These are phyloP conservation scores for Tiliacea aurago DNA, from an alignment of 2,888 invertebrate species.

Conservation along the genomic window DNA sequence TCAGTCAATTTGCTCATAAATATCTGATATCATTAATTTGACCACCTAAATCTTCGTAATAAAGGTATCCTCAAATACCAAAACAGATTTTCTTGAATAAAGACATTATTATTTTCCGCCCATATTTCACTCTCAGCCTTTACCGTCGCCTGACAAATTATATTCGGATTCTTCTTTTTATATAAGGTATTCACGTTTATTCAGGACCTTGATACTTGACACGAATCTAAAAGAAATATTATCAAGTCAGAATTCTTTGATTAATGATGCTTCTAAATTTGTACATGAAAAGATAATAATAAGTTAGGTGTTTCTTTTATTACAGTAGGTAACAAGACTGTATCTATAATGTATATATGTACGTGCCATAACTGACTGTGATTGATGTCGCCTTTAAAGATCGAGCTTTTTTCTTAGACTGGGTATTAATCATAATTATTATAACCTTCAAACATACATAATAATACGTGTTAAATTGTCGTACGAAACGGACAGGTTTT, in stretches of 20 bases:
- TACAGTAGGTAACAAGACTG: not conserved
- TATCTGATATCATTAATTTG: conserved; percentile 3
- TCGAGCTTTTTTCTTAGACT: not conserved
- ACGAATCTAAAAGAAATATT: conserved; percentile 47
- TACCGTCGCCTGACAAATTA: conserved; percentile 57
- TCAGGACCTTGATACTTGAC: conserved; percentile 49
- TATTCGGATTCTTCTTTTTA: conserved; percentile 45
- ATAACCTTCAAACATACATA: not conserved
- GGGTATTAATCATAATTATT: not conserved
- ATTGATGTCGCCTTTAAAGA: not conserved
- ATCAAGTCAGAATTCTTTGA: conserved; percentile 42
- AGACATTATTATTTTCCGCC: conserved; percentile 34
- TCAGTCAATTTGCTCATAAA: not conserved
- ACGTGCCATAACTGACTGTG: not conserved
- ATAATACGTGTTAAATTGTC: not conserved
- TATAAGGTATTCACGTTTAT: conserved; percentile 30
- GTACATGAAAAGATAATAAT: conserved; percentile 13
- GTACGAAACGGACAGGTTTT: not conserved
- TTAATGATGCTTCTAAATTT: conserved; percentile 32
- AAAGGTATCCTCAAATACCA: conserved; percentile 13
- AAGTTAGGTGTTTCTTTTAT: not conserved
- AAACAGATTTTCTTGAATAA: conserved; percentile 40
- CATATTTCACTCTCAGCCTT: conserved; percentile 50
- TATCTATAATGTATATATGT: not conserved
- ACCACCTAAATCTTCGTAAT: conserved; percentile 5